Conservation (phyloP, 2,888 invertebrate species). For the Pyrochroa serraticornis region DNA sequence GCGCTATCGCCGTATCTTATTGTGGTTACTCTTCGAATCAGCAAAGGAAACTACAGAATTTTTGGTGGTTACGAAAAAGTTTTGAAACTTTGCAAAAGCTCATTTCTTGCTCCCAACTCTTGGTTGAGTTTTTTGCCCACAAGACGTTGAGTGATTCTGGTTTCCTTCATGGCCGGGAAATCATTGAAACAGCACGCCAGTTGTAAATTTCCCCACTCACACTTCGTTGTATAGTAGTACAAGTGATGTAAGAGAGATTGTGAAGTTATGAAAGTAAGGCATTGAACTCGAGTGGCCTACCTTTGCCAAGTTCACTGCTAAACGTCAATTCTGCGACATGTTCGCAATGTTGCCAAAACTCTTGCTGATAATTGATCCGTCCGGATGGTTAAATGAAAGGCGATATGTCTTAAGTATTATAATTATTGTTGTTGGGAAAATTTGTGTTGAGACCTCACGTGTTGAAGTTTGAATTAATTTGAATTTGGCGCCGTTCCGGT, state of each 20-base stretch:
- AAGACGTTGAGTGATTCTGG: no score
- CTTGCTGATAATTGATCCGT: neutral
- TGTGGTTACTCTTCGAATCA: no score
- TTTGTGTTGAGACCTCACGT: neutral
- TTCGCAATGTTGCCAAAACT: neutral
- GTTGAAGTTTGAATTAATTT: neutral
- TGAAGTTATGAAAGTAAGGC: constrained; percentile 58
- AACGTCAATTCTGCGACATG: constrained; percentile 21
- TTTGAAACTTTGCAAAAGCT: no score
- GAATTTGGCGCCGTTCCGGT: no score
- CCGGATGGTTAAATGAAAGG: constrained; percentile 1
- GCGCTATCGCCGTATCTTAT: no score
- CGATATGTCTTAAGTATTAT: no score
- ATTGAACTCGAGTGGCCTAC: constrained; percentile 58
- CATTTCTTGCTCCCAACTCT: no score
- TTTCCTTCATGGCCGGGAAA: no score
- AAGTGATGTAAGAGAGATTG: constrained; percentile 58
- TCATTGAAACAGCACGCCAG: no score
- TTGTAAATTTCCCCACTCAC: constrained; percentile 33
- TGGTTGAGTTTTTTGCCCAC: no score
- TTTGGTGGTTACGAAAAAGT: no score
- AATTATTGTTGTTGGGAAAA: neutral
- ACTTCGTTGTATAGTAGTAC: constrained; percentile 45
- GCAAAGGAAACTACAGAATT: no score
- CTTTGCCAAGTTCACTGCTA: constrained; percentile 57